Evolutionary conservation across 2,797 vertebrate species (phyloP).

Genomic region (Melanotaenia maccullochi): DNA sequence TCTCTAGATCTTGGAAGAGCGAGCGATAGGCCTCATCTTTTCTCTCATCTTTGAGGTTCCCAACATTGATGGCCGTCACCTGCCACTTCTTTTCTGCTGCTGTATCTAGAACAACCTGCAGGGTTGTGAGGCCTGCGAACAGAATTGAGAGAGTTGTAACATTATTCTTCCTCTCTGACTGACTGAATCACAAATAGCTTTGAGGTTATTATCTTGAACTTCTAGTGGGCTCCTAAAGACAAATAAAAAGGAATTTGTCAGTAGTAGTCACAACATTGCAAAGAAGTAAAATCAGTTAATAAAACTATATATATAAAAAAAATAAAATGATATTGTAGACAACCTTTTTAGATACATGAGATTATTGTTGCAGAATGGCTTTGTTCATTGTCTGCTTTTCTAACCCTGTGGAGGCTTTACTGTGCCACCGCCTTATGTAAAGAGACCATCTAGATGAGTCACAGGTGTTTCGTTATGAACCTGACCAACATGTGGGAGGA

Average conservation of each 20-base stretch:
- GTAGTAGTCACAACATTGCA: no score
- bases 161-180: background rate
- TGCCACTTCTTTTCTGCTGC: slow-evolving; percentile 99
- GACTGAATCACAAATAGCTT: background rate
- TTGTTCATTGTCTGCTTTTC: slow-evolving; percentile 31
- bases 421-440: slow-evolving; percentile 53
- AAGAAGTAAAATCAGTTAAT: background rate
- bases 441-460: slow-evolving; percentile 67
- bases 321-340: slow-evolving; percentile 24
- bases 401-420: slow-evolving; percentile 31
- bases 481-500: slow-evolving; percentile 61
- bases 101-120: slow-evolving; percentile 96
- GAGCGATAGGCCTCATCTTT: slow-evolving; percentile 98
- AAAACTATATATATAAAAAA: background rate
- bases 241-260: no score
- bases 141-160: background rate
- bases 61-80: slow-evolving; percentile 98
- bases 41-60: slow-evolving; percentile 98
- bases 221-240: background rate
- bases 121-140: slow-evolving; percentile 90
- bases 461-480: slow-evolving; percentile 56
- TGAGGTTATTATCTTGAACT: background rate
- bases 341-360: slow-evolving; percentile 7
- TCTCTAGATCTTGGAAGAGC: slow-evolving; percentile 96
- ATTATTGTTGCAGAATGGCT: slow-evolving; percentile 21